These are phyloP conservation scores for Pocillopora grandis DNA, from an alignment of 92 coral and sea anemone species.

Conservation along the genomic window DNA sequence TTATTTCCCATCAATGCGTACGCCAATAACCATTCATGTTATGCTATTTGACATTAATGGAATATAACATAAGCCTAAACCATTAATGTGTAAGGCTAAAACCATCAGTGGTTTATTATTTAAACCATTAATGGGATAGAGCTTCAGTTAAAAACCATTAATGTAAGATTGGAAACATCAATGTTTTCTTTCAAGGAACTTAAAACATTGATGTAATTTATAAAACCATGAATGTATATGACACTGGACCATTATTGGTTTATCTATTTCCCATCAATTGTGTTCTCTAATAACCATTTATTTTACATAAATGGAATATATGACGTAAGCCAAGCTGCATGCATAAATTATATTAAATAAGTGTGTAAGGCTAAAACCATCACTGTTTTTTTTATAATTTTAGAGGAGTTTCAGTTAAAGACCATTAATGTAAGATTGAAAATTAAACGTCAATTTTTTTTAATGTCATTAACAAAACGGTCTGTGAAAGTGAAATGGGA, in stretches of 20 bases:
- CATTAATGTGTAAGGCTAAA: conserved; percentile 11
- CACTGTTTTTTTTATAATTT: not conserved
- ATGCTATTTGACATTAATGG: not conserved
- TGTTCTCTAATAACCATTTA: conserved; percentile 6
- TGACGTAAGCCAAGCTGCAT: not conserved
- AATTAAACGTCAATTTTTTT: not conserved
- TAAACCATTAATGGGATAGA: not conserved
- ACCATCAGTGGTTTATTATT: not conserved
- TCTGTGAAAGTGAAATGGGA: no score
- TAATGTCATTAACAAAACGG: not conserved
- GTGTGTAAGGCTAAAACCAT: not conserved
- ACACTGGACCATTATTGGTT: not conserved
- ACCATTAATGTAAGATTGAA: no score
- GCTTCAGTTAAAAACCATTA: not conserved
- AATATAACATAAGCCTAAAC: not conserved
- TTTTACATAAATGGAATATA: not conserved
- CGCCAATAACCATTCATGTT: not conserved
- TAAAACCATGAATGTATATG: conserved; percentile 11
- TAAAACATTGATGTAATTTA: not conserved
- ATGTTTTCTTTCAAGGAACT: not conserved
- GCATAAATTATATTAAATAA: not conserved
- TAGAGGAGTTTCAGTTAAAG: not conserved
- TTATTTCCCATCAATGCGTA: not conserved
- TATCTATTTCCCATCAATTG: not conserved
- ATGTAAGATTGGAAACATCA: not conserved